Evolutionary conservation across 2,888 invertebrate species (phyloP), one percentile per base, ranked within the genome.

Genomic region (Epistrophe eligans): DNA sequence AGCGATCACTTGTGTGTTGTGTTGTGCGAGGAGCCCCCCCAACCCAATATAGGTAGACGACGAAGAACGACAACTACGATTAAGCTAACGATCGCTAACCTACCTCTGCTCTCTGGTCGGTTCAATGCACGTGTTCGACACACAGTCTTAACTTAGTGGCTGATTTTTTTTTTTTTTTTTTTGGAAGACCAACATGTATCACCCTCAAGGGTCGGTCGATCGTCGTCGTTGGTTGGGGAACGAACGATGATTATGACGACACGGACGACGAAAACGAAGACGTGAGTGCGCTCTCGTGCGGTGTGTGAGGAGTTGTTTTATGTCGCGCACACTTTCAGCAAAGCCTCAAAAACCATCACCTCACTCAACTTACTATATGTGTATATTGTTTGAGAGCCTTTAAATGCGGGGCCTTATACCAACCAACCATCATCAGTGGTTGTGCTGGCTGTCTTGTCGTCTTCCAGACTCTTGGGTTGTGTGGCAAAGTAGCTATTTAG

Each of bases 1-100:
- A 79, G 85, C 85, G 82, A 87, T 79, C 85, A 87, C 85, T 87
- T 87, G 82, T 79, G 66, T 77, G 66, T 60, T 50, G 19, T 50
- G 17, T 55, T 50, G 32, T 15, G 9, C 35, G 19, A 57, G 55
- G 43, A 60, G 73, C 62, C 66, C 57, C 60, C 52, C n/a, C n/a
- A n/a, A n/a, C n/a, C n/a, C 57, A 32, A 32, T 32, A 76, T 64
- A 71, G 70, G 55, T 38, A 32, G 32, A 50, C 32, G n/a, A 43
- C 64, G 57, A 71, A 38, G 11, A 50, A 74, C 74, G 71, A 71
- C 57, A 24, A n/a, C 64, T 48, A 71, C 74, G 74, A 71, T 64
- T 60, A 50, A 67, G 57, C 74, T 76, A 62, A 80, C 67, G 81
- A 81, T 80, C 74, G 58, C 48, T 58, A 58, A 57, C 72, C 57